Conservation (phyloP, 2,113 vertebrate genomes). For the Callionymus lyra region DNA sequence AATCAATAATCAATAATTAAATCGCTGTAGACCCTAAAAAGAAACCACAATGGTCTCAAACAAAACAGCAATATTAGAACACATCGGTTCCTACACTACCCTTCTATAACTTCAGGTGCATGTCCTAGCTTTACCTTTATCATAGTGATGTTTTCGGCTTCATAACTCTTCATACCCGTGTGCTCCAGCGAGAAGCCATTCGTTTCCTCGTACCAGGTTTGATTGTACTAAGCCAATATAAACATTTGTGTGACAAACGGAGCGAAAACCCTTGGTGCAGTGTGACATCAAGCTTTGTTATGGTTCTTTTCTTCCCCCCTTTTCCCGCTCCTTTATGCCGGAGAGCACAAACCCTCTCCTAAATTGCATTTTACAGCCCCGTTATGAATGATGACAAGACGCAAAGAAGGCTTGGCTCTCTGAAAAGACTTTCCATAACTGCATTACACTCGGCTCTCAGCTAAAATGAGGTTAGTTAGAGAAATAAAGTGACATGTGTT, state of each 20-base stretch:
- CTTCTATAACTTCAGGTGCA: too few species aligned
- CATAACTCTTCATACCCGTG: too few species aligned
- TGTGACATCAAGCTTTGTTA: conserved; percentile 4
- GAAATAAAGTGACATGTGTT: conserved; percentile 32
- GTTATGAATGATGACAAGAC: conserved; percentile 33
- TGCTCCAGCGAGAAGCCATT: too few species aligned
- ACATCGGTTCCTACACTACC: too few species aligned
- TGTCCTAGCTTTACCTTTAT: too few species aligned
- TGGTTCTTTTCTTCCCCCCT: conserved; percentile 1
- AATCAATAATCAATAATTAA: too few species aligned
- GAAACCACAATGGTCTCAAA: too few species aligned
- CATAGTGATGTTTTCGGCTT: too few species aligned
- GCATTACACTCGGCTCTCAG: conserved; percentile 11
- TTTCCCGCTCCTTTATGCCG: conserved; percentile 5
- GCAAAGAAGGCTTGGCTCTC: neutral
- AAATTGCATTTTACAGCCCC: conserved; percentile 20
- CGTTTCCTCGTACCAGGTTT: neutral
- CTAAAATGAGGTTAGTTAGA: conserved; percentile 25
- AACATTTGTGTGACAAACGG: neutral
- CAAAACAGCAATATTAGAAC: too few species aligned
- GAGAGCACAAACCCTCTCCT: conserved; percentile 24
- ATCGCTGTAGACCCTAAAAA: too few species aligned
- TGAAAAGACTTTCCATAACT: conserved; percentile 11
- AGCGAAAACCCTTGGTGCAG: conserved; percentile 7
- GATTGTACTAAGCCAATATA: conserved; percentile 2